A percentile compares a stretch with the other conserved stretches of the same genome.
Evolutionary conservation across 2,113 vertebrate species (phyloP).

Genomic region (Cacatua alba): DNA sequence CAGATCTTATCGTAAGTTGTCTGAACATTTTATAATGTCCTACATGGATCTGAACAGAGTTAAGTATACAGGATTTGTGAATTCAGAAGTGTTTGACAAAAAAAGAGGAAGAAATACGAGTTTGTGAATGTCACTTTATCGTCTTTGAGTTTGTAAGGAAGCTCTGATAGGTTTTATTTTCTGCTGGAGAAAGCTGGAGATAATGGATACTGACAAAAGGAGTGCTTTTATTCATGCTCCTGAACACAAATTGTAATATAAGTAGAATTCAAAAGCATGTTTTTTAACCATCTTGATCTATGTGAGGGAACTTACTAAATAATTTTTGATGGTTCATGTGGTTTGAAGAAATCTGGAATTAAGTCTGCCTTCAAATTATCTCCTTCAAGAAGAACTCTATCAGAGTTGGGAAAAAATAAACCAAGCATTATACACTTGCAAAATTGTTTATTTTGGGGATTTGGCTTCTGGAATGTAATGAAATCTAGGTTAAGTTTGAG

Average conservation of each 20-base stretch:
- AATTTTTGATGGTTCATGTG: neutral
- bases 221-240: neutral
- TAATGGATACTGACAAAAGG: neutral
- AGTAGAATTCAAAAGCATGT: neutral
- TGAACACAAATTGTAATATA: neutral
- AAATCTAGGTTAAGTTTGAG: neutral
- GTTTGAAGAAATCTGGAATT: neutral
- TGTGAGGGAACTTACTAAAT: neutral
- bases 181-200: neutral
- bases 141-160: neutral
- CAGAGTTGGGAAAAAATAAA: neutral
- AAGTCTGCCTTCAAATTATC: neutral
- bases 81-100: neutral
- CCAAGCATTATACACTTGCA: accelerated
- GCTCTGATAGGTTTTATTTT: neutral
- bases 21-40: neutral
- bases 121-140: neutral
- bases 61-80: neutral
- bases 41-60: neutral
- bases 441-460: neutral
- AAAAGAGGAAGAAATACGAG: neutral
- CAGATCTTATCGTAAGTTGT: neutral
- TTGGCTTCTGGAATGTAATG: neutral
- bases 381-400: neutral
- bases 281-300: neutral